These are phyloP conservation scores for Eupsilia transversa DNA, from an alignment of 2,888 invertebrate genomes.

Conservation along the genomic window DNA sequence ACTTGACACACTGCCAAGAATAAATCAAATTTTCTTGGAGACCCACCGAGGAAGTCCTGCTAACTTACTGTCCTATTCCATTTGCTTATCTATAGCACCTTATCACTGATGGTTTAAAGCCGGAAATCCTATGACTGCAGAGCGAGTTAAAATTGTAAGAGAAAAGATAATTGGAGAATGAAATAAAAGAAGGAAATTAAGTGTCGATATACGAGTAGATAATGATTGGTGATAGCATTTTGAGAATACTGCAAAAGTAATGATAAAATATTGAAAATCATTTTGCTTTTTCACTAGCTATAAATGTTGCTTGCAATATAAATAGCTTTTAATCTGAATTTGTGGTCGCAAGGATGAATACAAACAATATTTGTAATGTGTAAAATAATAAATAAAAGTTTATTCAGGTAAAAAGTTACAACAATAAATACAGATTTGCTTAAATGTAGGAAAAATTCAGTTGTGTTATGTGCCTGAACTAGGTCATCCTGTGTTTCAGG, in stretches of 20 bases:
- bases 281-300: not conserved
- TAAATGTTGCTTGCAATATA: not conserved
- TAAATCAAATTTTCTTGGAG: slow-evolving; percentile 84
- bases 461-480: no score
- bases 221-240: slow-evolving; percentile 38
- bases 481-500: no score
- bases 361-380: not conserved
- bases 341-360: not conserved
- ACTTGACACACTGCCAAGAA: slow-evolving; percentile 86
- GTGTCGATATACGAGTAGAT: slow-evolving; percentile 35
- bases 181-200: slow-evolving; percentile 52
- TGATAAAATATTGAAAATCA: slow-evolving; percentile 6
- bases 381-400: no score
- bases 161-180: slow-evolving; percentile 55
- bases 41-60: slow-evolving; percentile 54
- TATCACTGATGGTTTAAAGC: slow-evolving; percentile 27
- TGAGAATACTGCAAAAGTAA: slow-evolving; percentile 16
- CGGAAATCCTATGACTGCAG: slow-evolving; percentile 23
- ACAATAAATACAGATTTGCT: no score
- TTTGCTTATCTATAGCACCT: slow-evolving; percentile 47
- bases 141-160: slow-evolving; percentile 27
- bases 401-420: no score
- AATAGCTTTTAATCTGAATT: not conserved
- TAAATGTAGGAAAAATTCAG: no score
- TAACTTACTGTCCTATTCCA: slow-evolving; percentile 49